Base-by-base conservation (phyloP, 1,140 invertebrate species). In the Drosophila kurseongensis region DNA sequence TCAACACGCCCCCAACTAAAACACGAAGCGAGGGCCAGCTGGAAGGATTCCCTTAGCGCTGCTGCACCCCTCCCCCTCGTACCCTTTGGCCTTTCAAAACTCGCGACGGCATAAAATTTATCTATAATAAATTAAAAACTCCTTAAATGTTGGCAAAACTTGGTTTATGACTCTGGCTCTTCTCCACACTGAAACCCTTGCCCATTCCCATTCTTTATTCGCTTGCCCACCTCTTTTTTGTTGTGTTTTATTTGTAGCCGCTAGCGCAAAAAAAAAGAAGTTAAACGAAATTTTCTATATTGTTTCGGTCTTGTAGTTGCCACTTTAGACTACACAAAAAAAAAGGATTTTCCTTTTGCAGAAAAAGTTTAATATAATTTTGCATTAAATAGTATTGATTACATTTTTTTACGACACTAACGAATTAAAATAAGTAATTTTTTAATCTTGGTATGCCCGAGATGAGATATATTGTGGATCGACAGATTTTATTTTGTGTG, bases 51-150 rank as follows among this genome's bases (percentile, higher is more conserved):
- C 44, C 51, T 68, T 38, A 32, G 18, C 51, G 29, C 9, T 29
- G 16, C 60, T 63, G 10, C n/a, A 36, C 38, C 41, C 65, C 38
- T 27, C 23, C 9, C 16, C 14, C 23, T 16, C 36, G 10, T 12
- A 36, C 32, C 45, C 41, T 51, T 38, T 52, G 38, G 56, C 52
- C 52, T 57, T 61, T 54, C 57, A 58, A 58, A 71, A 71, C 61
- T 67, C 57, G 45, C 35, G 63, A 48, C 36, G 48, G 54, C 77
- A 75, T 75, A 75, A 78, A 80, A 78, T 91, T 76, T 91, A 91
- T 91, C 90, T 91, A 91, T 88, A 91, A 91, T 91, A 91, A 91
- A 91, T 91, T 91, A 91, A 91, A 91, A 91, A 89, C 84, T 91
- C 78, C 78, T 91, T 91, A 91, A 91, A 91, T 90, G 86, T 74